phyloP scores from a whole-genome alignment of 2,113 vertebrate genomes.

The Amphiprion percula region DNA sequence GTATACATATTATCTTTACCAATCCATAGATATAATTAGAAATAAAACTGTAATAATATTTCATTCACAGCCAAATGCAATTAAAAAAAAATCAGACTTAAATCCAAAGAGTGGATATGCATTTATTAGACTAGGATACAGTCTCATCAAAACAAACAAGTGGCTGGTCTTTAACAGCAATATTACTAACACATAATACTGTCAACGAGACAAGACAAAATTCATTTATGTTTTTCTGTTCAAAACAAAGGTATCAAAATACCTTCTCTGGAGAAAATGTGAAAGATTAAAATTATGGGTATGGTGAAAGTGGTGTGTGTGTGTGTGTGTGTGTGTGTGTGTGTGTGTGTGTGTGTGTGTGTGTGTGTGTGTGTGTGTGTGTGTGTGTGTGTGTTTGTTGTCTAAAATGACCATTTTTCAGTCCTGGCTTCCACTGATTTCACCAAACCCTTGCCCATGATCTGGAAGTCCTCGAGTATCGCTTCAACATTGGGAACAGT shows the following conservation, averaged over 20 bases:
- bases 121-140: constrained; percentile 55
- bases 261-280: not conserved
- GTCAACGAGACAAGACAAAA: constrained; percentile 10
- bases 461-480: constrained; percentile 91
- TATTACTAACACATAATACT: not conserved
- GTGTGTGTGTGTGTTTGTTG: not conserved
- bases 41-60: too few relatives aligned
- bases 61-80: not conserved
- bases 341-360: too few relatives aligned
- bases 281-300: not conserved
- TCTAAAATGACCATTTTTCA: constrained; percentile 93
- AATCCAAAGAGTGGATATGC: constrained; percentile 13
- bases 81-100: not conserved
- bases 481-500: constrained; percentile 92
- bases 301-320: not conserved
- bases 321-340: too few relatives aligned
- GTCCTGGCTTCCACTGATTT: constrained; percentile 88
- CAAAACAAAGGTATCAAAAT: not conserved
- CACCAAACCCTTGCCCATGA: constrained; percentile 92
- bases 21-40: too few relatives aligned
- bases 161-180: not conserved
- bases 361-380: too few relatives aligned
- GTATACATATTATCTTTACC: too few relatives aligned
- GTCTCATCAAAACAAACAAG: constrained; percentile 17
- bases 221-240: not conserved